Evolutionary conservation across 2,888 invertebrate genomes (phyloP), one percentile per base, ranked within the genome.

Genomic region (Brachyopa scutellaris): DNA sequence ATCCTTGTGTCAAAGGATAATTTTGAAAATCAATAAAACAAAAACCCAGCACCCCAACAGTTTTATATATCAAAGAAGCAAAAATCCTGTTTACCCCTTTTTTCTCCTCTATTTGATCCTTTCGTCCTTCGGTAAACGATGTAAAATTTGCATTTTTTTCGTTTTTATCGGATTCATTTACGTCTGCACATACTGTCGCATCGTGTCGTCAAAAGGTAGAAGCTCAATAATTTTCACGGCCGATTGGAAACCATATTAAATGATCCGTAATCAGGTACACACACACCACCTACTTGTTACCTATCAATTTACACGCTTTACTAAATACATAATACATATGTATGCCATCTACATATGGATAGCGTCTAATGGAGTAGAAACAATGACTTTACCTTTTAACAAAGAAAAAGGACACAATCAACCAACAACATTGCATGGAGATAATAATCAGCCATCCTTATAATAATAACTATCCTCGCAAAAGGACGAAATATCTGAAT

Each of bases 171-270:
- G 0, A 26, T 53, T 36, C 13, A 7, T 53, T 9, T 19, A 7
- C n/a, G 26, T 7, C 2, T 6, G 23, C 11, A 15, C 5, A 13
- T 11, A 38, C 26, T 17, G 51, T n/a, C 9, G 13, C 2, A 53
- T 31, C 13, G 11, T 33, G 26, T 31, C n/a, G 21, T 77, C 77
- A 76, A 72, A 26, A 82, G 77, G 70, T 82, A 31, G 82, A 77
- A 82, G 70, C 53, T 76, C 76, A 72, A 82, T 40, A 82, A 82
- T 77, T 72, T 82, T 77, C 61, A 77, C 77, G 61, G 59, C 40
- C 77, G 82, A 82, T 82, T 82, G 66, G 82, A 66, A 82, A 70
- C 55, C 77, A 61, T 67, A 55, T 76, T 61, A 72, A 82, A 66
- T 77, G 70, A 76, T 82, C 61, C 21, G 82, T 66, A 42, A 77